A percentile compares a stretch with the other conserved stretches of the same genome.
Evolutionary conservation across 2,888 invertebrate species (phyloP).

Genomic region (Cryptus armator): DNA sequence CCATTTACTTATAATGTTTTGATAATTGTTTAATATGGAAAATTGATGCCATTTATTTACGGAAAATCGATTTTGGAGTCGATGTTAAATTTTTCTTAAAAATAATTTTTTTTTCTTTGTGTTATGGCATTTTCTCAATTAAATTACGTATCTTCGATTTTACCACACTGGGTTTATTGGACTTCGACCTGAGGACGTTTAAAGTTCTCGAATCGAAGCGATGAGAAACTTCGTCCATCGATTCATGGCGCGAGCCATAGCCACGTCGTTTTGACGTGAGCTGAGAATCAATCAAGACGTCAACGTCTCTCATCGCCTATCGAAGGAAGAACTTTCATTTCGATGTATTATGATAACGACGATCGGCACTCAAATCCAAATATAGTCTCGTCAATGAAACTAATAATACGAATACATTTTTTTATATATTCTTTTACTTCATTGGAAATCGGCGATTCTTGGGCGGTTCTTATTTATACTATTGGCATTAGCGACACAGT

Average conservation of each 20-base stretch:
- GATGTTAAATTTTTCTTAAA: too few relatives aligned
- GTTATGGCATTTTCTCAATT: background rate
- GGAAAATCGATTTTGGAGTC: too few relatives aligned
- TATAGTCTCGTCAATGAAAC: background rate
- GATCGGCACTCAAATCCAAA: conserved; percentile 11
- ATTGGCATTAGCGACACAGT: conserved; percentile 13
- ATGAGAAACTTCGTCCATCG: conserved; percentile 43
- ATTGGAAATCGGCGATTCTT: conserved; percentile 11
- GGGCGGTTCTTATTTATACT: conserved; percentile 5
- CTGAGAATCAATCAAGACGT: conserved; percentile 71
- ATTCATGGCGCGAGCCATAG: conserved; percentile 43
- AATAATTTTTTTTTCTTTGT: too few relatives aligned
- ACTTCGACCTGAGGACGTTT: conserved; percentile 32
- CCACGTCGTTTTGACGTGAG: conserved; percentile 69
- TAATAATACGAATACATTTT: conserved; percentile 1
- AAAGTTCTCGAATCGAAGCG: conserved; percentile 31
- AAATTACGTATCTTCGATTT: conserved; percentile 6
- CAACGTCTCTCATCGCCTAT: conserved; percentile 45
- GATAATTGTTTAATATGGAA: background rate
- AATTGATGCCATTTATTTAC: background rate
- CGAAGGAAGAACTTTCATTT: conserved; percentile 37
- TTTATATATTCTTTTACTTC: conserved; percentile 12
- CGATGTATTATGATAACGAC: conserved; percentile 1
- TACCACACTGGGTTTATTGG: conserved; percentile 33
- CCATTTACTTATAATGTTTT: background rate